phyloP scores from a whole-genome alignment of 2,888 invertebrate species.

The Sinodicranocentrus sp. region DNA sequence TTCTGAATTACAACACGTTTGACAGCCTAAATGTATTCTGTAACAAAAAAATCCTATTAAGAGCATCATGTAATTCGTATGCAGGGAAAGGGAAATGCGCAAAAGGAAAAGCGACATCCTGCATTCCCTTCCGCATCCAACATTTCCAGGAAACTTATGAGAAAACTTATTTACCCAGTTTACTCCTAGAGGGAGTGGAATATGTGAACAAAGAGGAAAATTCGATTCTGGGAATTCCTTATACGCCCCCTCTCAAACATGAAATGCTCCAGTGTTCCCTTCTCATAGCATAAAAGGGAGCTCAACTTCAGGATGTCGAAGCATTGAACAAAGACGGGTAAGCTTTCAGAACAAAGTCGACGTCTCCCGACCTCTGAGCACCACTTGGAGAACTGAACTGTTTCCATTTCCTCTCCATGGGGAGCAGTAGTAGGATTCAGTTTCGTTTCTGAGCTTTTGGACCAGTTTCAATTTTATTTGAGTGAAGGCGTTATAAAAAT shows the following conservation, averaged over 20 bases:
- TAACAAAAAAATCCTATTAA: too few species aligned
- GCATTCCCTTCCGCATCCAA: not conserved
- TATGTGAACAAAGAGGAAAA: not conserved
- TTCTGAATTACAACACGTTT: too few species aligned
- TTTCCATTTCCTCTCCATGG: slow-evolving; percentile 30
- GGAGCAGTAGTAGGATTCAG: slow-evolving; percentile 37
- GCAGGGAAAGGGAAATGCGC: too few species aligned
- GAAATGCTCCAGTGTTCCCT: too few species aligned
- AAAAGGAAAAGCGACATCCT: not conserved
- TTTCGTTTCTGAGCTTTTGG: too few species aligned
- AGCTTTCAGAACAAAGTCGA: slow-evolving; percentile 8
- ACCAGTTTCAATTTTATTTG: too few species aligned
- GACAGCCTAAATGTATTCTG: too few species aligned
- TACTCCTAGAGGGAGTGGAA: not conserved
- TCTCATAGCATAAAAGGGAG: too few species aligned
- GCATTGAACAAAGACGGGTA: slow-evolving; percentile 20
- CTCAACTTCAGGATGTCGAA: too few species aligned
- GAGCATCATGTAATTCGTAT: too few species aligned
- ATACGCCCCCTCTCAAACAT: not conserved
- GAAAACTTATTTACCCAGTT: not conserved
- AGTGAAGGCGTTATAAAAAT: too few species aligned
- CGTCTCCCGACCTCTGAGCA: too few species aligned
- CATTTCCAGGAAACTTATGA: not conserved
- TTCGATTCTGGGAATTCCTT: not conserved
- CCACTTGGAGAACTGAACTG: slow-evolving; percentile 17